phyloP scores from a whole-genome alignment of 2,888 invertebrate species.

The Yponomeuta plumbellus region DNA sequence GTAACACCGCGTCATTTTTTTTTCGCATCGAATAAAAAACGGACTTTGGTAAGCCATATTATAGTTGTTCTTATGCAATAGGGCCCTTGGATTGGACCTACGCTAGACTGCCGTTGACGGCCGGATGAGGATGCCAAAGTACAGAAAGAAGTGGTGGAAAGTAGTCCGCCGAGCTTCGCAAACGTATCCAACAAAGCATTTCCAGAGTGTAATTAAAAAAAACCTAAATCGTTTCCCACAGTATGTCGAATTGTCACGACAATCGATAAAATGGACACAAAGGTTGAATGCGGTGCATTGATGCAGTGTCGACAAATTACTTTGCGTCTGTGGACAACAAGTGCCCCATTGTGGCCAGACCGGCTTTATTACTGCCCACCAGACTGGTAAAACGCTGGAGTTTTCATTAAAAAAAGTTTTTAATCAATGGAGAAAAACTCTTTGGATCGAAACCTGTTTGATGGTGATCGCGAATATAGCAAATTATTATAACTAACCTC shows the following conservation, averaged over 20 bases:
- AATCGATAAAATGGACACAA: constrained; percentile 4
- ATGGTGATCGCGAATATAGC: too few species aligned
- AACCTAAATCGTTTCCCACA: not conserved
- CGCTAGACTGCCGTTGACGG: too few species aligned
- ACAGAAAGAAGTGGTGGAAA: too few species aligned
- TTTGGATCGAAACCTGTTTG: not conserved
- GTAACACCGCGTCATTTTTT: too few species aligned
- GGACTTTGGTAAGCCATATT: too few species aligned
- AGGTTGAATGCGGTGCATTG: not conserved
- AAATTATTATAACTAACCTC: too few species aligned
- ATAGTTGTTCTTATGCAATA: too few species aligned
- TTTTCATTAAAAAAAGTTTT: not conserved
- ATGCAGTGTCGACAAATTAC: constrained; percentile 7
- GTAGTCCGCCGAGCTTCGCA: too few species aligned
- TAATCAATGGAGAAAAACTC: not conserved
- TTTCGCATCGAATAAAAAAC: too few species aligned
- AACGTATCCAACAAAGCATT: too few species aligned
- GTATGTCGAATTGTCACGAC: not conserved
- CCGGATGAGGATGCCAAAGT: too few species aligned
- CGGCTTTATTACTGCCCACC: not conserved
- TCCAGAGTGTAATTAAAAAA: not conserved
- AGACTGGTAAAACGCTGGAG: not conserved
- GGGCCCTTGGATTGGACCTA: too few species aligned
- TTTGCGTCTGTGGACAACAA: not conserved
- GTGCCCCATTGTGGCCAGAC: not conserved